These are phyloP conservation scores for Apocrypta bakeri DNA, from an alignment of 1,140 invertebrate genomes.

Conservation along the genomic window DNA sequence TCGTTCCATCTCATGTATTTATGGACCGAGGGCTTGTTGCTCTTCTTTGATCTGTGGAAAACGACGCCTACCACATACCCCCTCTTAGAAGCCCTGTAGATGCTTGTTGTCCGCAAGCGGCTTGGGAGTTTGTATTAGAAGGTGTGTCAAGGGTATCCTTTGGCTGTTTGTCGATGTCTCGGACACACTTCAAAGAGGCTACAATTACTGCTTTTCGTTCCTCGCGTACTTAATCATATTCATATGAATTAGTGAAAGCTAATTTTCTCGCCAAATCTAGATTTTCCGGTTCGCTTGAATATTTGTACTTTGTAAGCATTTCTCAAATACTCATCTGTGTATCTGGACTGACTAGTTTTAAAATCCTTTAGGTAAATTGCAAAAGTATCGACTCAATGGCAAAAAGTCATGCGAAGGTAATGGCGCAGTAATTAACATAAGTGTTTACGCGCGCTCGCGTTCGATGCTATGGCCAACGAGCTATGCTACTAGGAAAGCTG, in stretches of 20 bases:
- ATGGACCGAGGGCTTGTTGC: slow-evolving; percentile 57
- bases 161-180: not conserved
- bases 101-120: slow-evolving; percentile 2
- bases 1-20: slow-evolving; percentile 65
- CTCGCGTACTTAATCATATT: too few relatives aligned
- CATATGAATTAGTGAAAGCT: too few relatives aligned
- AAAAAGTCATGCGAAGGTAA: slow-evolving; percentile 62
- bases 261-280: not conserved
- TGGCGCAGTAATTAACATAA: slow-evolving; percentile 66
- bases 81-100: slow-evolving; percentile 13
- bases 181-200: not conserved
- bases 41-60: slow-evolving; percentile 43
- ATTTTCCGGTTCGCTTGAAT: too few relatives aligned
- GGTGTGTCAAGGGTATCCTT: not conserved
- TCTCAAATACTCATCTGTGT: not conserved
- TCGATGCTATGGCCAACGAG: not conserved
- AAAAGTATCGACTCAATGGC: slow-evolving; percentile 56
- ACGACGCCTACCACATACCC: slow-evolving; percentile 7
- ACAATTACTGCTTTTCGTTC: not conserved
- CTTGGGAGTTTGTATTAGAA: not conserved
- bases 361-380: slow-evolving; percentile 43
- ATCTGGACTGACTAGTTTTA: slow-evolving; percentile 7
- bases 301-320: not conserved
- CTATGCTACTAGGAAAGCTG: slow-evolving; percentile 16
- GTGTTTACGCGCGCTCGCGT: slow-evolving; percentile 50